A percentile compares a stretch with the other conserved stretches of the same genome.
phyloP scores from a whole-genome alignment of 2,888 invertebrate genomes.

The Ormyrus nitidulus region DNA sequence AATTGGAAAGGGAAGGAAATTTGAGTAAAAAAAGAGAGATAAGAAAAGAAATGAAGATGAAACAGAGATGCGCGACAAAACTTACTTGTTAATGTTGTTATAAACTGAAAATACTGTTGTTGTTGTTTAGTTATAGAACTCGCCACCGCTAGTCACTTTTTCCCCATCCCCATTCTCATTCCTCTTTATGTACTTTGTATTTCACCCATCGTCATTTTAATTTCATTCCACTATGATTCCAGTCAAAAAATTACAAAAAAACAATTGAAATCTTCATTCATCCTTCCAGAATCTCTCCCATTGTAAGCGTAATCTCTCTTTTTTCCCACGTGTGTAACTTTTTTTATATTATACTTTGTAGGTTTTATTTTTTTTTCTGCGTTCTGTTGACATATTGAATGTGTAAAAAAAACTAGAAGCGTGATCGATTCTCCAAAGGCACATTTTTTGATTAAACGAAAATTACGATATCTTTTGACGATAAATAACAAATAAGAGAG shows the following conservation, averaged over 20 bases:
- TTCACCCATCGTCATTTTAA: slow-evolving; percentile 29
- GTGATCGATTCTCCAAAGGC: slow-evolving; percentile 51
- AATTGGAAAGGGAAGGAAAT: slow-evolving; percentile 46
- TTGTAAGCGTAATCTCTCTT: slow-evolving; percentile 46
- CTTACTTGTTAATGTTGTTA: slow-evolving; percentile 76
- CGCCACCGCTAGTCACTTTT: slow-evolving; percentile 75
- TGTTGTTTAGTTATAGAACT: slow-evolving; percentile 76
- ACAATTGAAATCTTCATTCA: slow-evolving; percentile 7
- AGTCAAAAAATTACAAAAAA: slow-evolving; percentile 32
- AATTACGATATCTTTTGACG: slow-evolving; percentile 23
- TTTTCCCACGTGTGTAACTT: slow-evolving; percentile 38
- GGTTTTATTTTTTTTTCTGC: slow-evolving; percentile 53
- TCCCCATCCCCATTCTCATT: slow-evolving; percentile 33
- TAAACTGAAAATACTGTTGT: slow-evolving; percentile 76
- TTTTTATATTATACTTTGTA: slow-evolving; percentile 53
- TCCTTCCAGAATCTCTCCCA: slow-evolving; percentile 49
- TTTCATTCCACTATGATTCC: not conserved
- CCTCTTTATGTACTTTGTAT: slow-evolving; percentile 10
- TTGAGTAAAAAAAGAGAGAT: slow-evolving; percentile 23
- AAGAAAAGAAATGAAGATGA: slow-evolving; percentile 50
- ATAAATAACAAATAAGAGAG: slow-evolving; percentile 21
- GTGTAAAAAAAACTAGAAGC: slow-evolving; percentile 49
- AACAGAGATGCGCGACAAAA: slow-evolving; percentile 62
- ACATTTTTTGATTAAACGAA: slow-evolving; percentile 27
- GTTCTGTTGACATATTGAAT: slow-evolving; percentile 57